Base-by-base conservation (phyloP, 2,113 vertebrate species). In the Brachypodius melanocephalos region DNA sequence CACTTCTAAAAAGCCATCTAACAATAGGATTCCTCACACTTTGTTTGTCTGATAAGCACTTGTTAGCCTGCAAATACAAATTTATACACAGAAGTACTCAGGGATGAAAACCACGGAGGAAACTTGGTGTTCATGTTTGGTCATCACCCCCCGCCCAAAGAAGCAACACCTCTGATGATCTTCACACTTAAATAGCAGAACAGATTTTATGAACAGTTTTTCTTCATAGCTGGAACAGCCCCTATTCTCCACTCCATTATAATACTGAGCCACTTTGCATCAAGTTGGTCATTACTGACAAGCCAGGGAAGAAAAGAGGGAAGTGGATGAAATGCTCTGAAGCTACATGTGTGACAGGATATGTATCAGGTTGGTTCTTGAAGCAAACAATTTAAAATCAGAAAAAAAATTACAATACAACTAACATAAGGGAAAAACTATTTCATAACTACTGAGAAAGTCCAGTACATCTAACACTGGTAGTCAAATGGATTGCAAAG, bases 131-230 rank as follows among this genome's bases (percentile, higher is more conserved):
- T 89, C 63, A 9, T 20, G 26, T 51, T 75, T 67, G 57, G 10
- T 42, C 4, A 0, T 63, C 13, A 0, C 13, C 28, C 62, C 17
- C 34, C 4, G 8, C 16, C 28, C 40, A 36, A 69, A 90, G 46
- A 22, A 65, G 51, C 71, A 93, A 82, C 12, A 32, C 45, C 57
- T 61, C 78, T 79, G 61, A 85, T 65, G 31, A 89, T 86, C 92
- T 92, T 94, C 72, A 86, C 73, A 59, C 55, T 34, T 66, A 66
- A 45, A 43, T 2, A 95, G 74, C 49, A 74, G 69, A 93, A 94
- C 74, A 96, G 87, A 86, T 79, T 90, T 90, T 80, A 77, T 80
- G 62, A 94, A 94, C 94, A 16, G 46, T 38, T 96, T 96, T 95
- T 67, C 59, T 91, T 95, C 36, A 68, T 71, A 25, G 55, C 31